Evolutionary conservation across 2,113 vertebrate species (phyloP).

Genomic region (Rhagologus leucostigma): DNA sequence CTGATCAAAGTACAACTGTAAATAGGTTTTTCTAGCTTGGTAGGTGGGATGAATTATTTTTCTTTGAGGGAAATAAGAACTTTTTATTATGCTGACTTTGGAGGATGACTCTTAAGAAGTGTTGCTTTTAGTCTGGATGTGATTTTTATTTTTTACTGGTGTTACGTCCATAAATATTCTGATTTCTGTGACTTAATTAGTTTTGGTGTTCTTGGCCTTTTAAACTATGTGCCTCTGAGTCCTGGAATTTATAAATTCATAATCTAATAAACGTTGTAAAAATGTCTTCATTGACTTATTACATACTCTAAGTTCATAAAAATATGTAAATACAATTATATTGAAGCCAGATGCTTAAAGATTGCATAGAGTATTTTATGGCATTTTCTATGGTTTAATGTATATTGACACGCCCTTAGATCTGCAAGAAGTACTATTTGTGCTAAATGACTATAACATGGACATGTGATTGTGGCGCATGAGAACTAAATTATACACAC

Average conservation of each 20-base stretch:
- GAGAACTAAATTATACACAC: not conserved
- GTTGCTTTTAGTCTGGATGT: slow-evolving; percentile 66
- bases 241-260: slow-evolving; percentile 80
- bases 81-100: slow-evolving; percentile 77
- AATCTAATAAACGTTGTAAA: slow-evolving; percentile 83
- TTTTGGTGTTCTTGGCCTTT: slow-evolving; percentile 76
- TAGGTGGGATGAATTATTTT: slow-evolving; percentile 79
- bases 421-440: not conserved
- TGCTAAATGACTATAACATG: not conserved
- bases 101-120: slow-evolving; percentile 72
- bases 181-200: slow-evolving; percentile 72
- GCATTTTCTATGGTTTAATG: slow-evolving; percentile 39
- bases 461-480: not conserved
- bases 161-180: slow-evolving; percentile 67
- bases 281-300: slow-evolving; percentile 70
- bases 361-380: slow-evolving; percentile 49
- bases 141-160: slow-evolving; percentile 75
- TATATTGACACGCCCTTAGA: not conserved
- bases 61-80: slow-evolving; percentile 75
- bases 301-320: slow-evolving; percentile 37
- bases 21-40: slow-evolving; percentile 81
- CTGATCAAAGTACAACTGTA: slow-evolving; percentile 75
- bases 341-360: slow-evolving; percentile 37
- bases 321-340: slow-evolving; percentile 58
- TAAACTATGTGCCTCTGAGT: slow-evolving; percentile 81